These are phyloP conservation scores for Leptopilina drosophilae DNA, from an alignment of 2,888 invertebrate species.

Conservation along the genomic window DNA sequence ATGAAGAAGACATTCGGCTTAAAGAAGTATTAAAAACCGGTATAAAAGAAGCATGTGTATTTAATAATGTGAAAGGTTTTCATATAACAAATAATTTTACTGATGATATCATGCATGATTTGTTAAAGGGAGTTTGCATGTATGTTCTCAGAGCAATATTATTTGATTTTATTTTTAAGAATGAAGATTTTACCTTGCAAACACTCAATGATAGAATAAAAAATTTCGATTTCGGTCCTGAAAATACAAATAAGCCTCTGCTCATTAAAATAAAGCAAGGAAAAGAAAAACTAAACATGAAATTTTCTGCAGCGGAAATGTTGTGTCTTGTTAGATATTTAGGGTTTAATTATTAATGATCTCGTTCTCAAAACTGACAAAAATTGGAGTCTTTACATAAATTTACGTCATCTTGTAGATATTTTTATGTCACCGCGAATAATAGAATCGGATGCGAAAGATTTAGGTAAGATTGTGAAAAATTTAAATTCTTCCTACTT, in stretches of 20 bases:
- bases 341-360: slow-evolving; percentile 33
- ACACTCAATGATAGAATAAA: slow-evolving; percentile 27
- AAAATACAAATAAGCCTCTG: slow-evolving; percentile 30
- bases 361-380: slow-evolving; percentile 24
- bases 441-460: not conserved
- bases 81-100: no score
- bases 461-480: not conserved
- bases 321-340: not conserved
- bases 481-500: not conserved
- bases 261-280: not conserved
- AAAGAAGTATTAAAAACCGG: no score
- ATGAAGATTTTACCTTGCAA: not conserved
- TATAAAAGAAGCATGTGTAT: no score
- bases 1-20: no score
- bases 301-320: not conserved
- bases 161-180: not conserved
- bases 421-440: not conserved
- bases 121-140: slow-evolving; percentile 32
- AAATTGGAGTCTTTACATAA: slow-evolving; percentile 28
- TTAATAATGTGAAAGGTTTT: no score
- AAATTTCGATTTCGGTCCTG: slow-evolving; percentile 30
- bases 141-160: slow-evolving; percentile 18
- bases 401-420: slow-evolving; percentile 3
- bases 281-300: slow-evolving; percentile 31
- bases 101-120: slow-evolving; percentile 38